Evolutionary conservation across 2,888 invertebrate species (phyloP).

Genomic region (Agriopis aurantiaria): DNA sequence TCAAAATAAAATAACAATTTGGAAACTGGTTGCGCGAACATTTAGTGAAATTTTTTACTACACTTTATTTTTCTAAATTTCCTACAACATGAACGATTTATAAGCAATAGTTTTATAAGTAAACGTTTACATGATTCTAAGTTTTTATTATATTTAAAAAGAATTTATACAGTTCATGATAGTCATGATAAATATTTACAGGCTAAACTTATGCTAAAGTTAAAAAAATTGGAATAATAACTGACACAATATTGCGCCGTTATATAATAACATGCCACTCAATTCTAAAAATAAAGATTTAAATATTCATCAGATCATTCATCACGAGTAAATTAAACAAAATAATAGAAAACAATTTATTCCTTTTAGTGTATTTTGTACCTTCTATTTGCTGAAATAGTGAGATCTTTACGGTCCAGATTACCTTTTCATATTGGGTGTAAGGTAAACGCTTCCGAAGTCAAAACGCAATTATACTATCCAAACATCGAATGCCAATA

Average conservation of each 20-base stretch:
- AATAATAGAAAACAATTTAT: slow-evolving; percentile 33
- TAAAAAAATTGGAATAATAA: slow-evolving; percentile 44
- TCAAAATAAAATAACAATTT: slow-evolving; percentile 40
- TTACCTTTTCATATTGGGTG: slow-evolving; percentile 2
- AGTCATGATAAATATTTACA: slow-evolving; percentile 81
- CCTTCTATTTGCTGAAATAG: slow-evolving; percentile 39
- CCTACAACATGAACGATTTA: slow-evolving; percentile 84
- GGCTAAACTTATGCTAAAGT: slow-evolving; percentile 43
- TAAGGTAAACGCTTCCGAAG: too few species aligned
- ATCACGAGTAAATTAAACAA: slow-evolving; percentile 57
- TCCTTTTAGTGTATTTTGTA: slow-evolving; percentile 25
- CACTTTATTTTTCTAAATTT: slow-evolving; percentile 68
- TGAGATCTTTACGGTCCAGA: slow-evolving; percentile 42
- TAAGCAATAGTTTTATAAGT: slow-evolving; percentile 69
- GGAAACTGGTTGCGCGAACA: slow-evolving; percentile 44
- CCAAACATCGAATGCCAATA: too few species aligned
- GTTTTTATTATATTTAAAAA: slow-evolving; percentile 62
- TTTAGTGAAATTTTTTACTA: slow-evolving; percentile 62
- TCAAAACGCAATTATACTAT: too few species aligned
- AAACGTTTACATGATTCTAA: slow-evolving; percentile 76
- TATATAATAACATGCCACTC: slow-evolving; percentile 48
- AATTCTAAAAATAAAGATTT: slow-evolving; percentile 50
- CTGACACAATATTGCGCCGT: slow-evolving; percentile 38
- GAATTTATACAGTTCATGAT: slow-evolving; percentile 72
- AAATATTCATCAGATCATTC: slow-evolving; percentile 60